Percentiles rank a stretch among this genome's conserved stretches.
phyloP scores from a whole-genome alignment of 2,888 invertebrate genomes.

The Ectemnius continuus region DNA sequence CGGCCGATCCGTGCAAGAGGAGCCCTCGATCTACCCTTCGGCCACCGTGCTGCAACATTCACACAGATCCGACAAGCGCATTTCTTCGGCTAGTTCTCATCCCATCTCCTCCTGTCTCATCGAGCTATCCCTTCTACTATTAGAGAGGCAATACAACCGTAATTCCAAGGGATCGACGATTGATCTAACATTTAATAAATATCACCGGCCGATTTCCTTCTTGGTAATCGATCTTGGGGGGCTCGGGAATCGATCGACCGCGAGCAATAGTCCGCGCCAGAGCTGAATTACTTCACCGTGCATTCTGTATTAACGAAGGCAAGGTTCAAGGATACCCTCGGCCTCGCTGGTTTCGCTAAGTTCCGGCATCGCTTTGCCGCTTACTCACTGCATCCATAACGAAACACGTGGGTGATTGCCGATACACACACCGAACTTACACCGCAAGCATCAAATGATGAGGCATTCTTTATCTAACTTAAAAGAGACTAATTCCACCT shows the following conservation, averaged over 20 bases:
- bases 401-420: slow-evolving; percentile 50
- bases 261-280: neutral
- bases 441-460: neutral
- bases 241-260: slow-evolving; percentile 11
- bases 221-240: slow-evolving; percentile 51
- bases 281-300: slow-evolving; percentile 51
- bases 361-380: slow-evolving; percentile 55
- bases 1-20: slow-evolving; percentile 4
- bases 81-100: too few relatives aligned
- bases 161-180: slow-evolving; percentile 26
- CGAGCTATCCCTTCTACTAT: too few relatives aligned
- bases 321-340: slow-evolving; percentile 60
- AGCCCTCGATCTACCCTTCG: slow-evolving; percentile 18
- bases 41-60: slow-evolving; percentile 16
- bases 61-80: slow-evolving; percentile 24
- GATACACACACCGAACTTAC: neutral
- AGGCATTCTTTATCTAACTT: slow-evolving; percentile 10
- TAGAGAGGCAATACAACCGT: too few relatives aligned
- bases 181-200: slow-evolving; percentile 31
- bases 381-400: slow-evolving; percentile 49
- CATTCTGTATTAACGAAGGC: slow-evolving; percentile 56
- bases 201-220: slow-evolving; percentile 18
- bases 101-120: too few relatives aligned
- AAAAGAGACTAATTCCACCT: neutral
- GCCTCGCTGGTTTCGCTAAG: slow-evolving; percentile 50